Evolutionary conservation across 1,140 invertebrate species (phyloP).

Genomic region (Protaetia brevitarsis): DNA sequence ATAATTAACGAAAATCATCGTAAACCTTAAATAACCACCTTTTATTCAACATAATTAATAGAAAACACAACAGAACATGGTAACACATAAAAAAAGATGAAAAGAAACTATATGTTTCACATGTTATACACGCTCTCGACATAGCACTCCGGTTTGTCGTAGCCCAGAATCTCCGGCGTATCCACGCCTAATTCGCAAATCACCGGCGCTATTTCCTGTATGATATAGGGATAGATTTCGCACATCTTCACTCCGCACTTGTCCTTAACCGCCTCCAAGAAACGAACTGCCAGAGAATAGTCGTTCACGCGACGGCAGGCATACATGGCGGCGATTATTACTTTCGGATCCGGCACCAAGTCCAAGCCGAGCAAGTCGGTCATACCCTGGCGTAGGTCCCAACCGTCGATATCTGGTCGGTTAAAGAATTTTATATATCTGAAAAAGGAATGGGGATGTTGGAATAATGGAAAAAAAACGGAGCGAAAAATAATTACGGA

Average conservation of each 20-base stretch:
- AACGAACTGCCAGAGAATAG: constrained; percentile 64
- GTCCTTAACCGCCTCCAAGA: constrained; percentile 63
- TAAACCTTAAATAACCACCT: not conserved
- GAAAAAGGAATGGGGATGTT: constrained; percentile 26
- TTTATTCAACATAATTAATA: not conserved
- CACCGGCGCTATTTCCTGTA: constrained; percentile 61
- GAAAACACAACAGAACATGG: not conserved
- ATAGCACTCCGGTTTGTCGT: constrained; percentile 68
- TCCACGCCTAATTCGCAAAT: constrained; percentile 64
- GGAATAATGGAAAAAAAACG: no score
- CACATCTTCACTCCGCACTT: constrained; percentile 57
- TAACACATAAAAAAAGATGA: not conserved
- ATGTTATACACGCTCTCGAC: constrained; percentile 47
- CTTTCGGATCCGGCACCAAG: constrained; percentile 67
- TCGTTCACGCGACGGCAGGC: constrained; percentile 71
- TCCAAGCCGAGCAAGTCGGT: constrained; percentile 60
- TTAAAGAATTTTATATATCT: constrained; percentile 53
- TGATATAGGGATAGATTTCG: constrained; percentile 60
- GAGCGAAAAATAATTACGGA: no score
- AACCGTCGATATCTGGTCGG: constrained; percentile 64
- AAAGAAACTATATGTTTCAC: constrained; percentile 13
- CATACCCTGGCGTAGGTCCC: constrained; percentile 65
- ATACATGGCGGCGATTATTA: constrained; percentile 63
- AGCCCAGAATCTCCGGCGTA: constrained; percentile 68
- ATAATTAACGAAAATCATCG: no score